A percentile compares a stretch with the other conserved stretches of the same genome.
These are phyloP conservation scores for Drosophila nannoptera DNA, from an alignment of 1,140 invertebrate genomes.

Conservation along the genomic window DNA sequence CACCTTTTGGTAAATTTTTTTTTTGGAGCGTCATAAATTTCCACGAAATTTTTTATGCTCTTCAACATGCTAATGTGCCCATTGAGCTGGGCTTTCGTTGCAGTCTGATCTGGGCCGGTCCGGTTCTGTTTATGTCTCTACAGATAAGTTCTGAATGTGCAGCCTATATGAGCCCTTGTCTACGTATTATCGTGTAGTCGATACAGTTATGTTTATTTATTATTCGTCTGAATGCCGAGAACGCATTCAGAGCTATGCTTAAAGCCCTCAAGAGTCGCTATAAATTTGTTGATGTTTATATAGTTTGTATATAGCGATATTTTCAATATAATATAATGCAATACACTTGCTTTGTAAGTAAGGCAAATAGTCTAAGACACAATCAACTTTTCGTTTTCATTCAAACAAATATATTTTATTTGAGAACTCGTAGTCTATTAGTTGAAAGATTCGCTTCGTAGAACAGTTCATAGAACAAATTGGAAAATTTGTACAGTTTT, in stretches of 20 bases:
- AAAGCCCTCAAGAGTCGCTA: no score
- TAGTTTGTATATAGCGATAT: no score
- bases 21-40: slow-evolving; percentile 64
- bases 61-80: slow-evolving; percentile 60
- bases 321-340: no score
- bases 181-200: slow-evolving; percentile 47
- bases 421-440: slow-evolving; percentile 10
- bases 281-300: no score
- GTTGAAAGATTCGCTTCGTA: neutral
- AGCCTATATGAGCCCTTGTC: slow-evolving; percentile 49
- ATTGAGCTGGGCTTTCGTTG: slow-evolving; percentile 5
- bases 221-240: slow-evolving; percentile 46
- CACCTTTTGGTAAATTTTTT: slow-evolving; percentile 56
- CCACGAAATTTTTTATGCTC: slow-evolving; percentile 67
- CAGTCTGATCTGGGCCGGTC: neutral
- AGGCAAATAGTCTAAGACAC: no score
- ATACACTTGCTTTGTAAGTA: no score
- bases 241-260: no score
- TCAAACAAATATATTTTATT: neutral
- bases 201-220: slow-evolving; percentile 39
- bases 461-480: no score
- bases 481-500: no score
- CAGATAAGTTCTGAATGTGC: slow-evolving; percentile 23
- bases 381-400: slow-evolving; percentile 7
- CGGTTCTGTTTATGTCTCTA: slow-evolving; percentile 14